These are phyloP conservation scores for Anthophora plumipes DNA, from an alignment of 2,888 invertebrate genomes.

Conservation along the genomic window DNA sequence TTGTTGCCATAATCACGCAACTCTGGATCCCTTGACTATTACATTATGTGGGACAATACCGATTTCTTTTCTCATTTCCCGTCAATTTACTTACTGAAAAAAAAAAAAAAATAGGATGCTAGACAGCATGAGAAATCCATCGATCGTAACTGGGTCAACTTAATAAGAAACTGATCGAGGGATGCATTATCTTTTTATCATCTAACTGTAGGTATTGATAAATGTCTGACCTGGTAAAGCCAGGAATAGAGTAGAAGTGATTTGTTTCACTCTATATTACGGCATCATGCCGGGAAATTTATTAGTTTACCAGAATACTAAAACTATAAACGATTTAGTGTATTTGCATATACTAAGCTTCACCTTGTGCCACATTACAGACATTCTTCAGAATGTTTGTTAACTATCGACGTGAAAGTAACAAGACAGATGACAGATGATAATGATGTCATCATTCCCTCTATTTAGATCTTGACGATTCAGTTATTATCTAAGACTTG, in stretches of 20 bases:
- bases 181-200: background rate
- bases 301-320: slow-evolving; percentile 5
- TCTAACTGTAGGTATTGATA: background rate
- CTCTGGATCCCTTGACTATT: too few relatives aligned
- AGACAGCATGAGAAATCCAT: background rate
- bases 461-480: too few relatives aligned
- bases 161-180: background rate
- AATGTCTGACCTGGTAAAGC: background rate
- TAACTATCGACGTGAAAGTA: background rate
- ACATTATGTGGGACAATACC: too few relatives aligned
- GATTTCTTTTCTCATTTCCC: too few relatives aligned
- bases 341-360: background rate
- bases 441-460: background rate
- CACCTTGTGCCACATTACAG: background rate
- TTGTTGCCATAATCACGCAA: too few relatives aligned
- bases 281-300: background rate
- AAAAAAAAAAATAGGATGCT: background rate
- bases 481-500: too few relatives aligned
- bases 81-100: too few relatives aligned
- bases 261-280: background rate
- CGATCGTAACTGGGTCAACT: background rate
- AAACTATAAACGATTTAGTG: slow-evolving; percentile 7
- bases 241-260: slow-evolving; percentile 1
- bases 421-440: background rate
- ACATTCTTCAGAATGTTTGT: background rate